These are phyloP conservation scores for Empis livida DNA, from an alignment of 2,888 invertebrate genomes.

Conservation along the genomic window DNA sequence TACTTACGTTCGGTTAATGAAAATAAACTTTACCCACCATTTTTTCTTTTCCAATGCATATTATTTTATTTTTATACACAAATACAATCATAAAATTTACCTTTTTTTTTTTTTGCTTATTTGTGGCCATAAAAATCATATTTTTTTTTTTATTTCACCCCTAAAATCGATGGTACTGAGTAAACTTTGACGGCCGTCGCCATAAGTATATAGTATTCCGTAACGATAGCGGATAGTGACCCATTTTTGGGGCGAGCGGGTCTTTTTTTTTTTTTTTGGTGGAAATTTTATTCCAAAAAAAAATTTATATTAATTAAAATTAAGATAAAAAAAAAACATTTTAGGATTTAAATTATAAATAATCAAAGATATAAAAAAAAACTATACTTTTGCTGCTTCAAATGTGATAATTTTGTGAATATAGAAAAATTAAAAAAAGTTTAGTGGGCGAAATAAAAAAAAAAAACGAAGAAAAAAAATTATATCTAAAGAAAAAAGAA, in stretches of 20 bases:
- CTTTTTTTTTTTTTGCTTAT: too few relatives aligned
- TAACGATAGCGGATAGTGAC: conserved; percentile 16
- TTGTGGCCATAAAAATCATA: too few relatives aligned
- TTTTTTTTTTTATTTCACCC: not conserved
- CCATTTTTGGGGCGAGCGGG: conserved; percentile 16
- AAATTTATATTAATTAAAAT: not conserved
- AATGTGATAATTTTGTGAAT: not conserved
- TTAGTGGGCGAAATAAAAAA: not conserved
- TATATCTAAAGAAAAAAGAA: too few relatives aligned
- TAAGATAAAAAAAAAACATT: not conserved
- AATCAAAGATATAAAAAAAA: conserved; percentile 1
- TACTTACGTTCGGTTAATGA: too few relatives aligned
- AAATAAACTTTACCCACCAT: too few relatives aligned
- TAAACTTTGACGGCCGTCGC: conserved; percentile 9
- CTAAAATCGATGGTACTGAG: conserved; percentile 13
- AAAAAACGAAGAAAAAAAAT: too few relatives aligned
- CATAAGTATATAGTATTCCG: conserved; percentile 12
- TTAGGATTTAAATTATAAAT: not conserved
- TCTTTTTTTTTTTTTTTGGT: conserved; percentile 10
- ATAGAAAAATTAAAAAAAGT: not conserved
- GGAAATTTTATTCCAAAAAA: conserved; percentile 2
- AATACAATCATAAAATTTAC: too few relatives aligned
- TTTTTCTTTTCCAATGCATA: too few relatives aligned
- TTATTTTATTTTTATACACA: too few relatives aligned
- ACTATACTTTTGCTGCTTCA: conserved; percentile 2